Evolutionary conservation across 2,888 invertebrate species (phyloP), one percentile per base, ranked within the genome.

Genomic region (Parochlus steinenii): DNA sequence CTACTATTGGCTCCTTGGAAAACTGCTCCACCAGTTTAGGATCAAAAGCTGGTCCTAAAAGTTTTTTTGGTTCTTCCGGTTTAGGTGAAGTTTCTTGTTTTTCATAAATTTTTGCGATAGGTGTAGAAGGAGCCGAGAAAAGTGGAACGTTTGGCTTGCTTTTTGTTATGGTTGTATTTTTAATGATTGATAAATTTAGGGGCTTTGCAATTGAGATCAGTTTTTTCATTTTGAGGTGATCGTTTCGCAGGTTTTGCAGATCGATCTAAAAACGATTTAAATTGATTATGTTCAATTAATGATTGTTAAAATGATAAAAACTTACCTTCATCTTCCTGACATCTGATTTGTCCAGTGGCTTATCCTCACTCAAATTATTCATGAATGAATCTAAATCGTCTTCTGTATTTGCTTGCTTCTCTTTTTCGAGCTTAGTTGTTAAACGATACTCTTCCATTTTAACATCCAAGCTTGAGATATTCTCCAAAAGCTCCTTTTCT

Each of bases 371-470:
- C 1, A 85, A 55, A 22, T 65, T 67, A 23, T 66, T 68, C 86
- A 93, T 89, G 55, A 71, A 93, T 5, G 71, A 71, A 51, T 93
- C 93, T 30, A 93, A 56, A 2, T 78, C 76, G 51, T 90, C 89
- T 26, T 63, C 65, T 6, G 71, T 72, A 2, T 31, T 41, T 11
- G 38, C 42, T 14, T 47, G 34, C 48, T 30, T 50, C 46, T 22
- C 49, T 48, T 19, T 48, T 49, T 40, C 39, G 35, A 28, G 39
- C 37, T 23, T 42, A 38, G 7, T 39, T 39, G 42, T 48, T 47
- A n/a, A 42, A 39, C 19, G 44, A 47, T 3, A 33, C 31, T 36
- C 44, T 28, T 31, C 29, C 30, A 27, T 11, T 22, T 41, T 20
- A 33, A 28, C 17, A 33, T 33, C 40, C 41, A 31, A 14, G 19